These are phyloP conservation scores for Cercopithecus diana DNA, from an alignment of 2,797 vertebrate species.

Conservation along the genomic window DNA sequence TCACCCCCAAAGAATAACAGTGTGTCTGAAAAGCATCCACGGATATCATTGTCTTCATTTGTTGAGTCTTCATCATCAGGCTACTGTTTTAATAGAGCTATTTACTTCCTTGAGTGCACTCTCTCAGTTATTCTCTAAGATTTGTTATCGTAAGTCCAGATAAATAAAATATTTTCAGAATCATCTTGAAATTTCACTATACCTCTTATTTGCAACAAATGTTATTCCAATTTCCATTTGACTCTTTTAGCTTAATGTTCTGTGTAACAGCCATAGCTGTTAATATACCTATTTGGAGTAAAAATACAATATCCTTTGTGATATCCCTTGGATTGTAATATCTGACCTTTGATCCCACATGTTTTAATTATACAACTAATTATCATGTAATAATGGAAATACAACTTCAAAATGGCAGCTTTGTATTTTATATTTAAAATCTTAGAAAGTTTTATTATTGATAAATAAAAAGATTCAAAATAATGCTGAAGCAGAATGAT, in stretches of 20 bases:
- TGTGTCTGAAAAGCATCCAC: background rate
- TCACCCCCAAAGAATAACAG: no score
- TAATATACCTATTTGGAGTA: background rate
- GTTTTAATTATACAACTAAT: background rate
- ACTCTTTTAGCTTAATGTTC: background rate
- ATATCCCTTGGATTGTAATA: background rate
- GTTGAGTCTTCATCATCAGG: background rate
- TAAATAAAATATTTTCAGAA: background rate
- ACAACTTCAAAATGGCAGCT: background rate
- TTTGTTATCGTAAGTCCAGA: background rate
- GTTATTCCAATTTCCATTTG: background rate
- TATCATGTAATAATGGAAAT: background rate
- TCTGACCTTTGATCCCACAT: background rate
- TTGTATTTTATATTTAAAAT: background rate
- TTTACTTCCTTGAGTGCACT: background rate
- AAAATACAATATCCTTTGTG: background rate
- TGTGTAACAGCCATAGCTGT: background rate
- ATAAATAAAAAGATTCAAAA: background rate
- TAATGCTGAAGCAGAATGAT: background rate
- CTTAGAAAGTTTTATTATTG: background rate
- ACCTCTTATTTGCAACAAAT: background rate
- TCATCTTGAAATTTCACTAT: background rate
- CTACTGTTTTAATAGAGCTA: background rate
- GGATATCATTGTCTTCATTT: background rate
- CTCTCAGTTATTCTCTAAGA: background rate